phyloP scores from a whole-genome alignment of 1,140 invertebrate species.

The Drosophila arawakana region DNA sequence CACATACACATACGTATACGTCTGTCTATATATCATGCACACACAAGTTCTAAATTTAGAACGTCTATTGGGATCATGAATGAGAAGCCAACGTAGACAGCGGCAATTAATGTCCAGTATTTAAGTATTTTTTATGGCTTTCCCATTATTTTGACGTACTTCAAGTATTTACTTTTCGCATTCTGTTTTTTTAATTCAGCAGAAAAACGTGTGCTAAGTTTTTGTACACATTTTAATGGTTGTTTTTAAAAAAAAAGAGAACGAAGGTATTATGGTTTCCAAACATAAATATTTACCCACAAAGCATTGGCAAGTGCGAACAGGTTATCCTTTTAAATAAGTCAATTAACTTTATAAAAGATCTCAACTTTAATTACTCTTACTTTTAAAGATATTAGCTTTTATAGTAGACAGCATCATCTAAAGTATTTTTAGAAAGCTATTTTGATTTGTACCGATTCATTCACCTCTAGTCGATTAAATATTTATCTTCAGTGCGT shows the following conservation, averaged over 20 bases:
- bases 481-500: background rate
- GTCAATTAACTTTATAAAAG: background rate
- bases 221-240: constrained; percentile 36
- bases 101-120: constrained; percentile 29
- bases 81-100: constrained; percentile 15
- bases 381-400: too few relatives aligned
- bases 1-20: constrained; percentile 6
- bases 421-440: too few relatives aligned
- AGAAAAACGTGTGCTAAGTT: constrained; percentile 46
- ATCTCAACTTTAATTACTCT: background rate
- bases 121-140: constrained; percentile 31
- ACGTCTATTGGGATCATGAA: constrained; percentile 27
- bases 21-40: background rate
- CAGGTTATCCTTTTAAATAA: background rate
- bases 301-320: constrained; percentile 6
- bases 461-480: background rate
- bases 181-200: constrained; percentile 11
- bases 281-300: constrained; percentile 26
- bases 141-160: constrained; percentile 30
- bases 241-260: constrained; percentile 13
- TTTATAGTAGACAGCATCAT: too few relatives aligned
- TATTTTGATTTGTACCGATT: background rate
- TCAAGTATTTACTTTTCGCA: constrained; percentile 1
- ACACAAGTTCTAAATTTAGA: constrained; percentile 19
- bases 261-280: background rate